phyloP scores from a whole-genome alignment of 2,113 vertebrate genomes.

The Rallus limicola region DNA sequence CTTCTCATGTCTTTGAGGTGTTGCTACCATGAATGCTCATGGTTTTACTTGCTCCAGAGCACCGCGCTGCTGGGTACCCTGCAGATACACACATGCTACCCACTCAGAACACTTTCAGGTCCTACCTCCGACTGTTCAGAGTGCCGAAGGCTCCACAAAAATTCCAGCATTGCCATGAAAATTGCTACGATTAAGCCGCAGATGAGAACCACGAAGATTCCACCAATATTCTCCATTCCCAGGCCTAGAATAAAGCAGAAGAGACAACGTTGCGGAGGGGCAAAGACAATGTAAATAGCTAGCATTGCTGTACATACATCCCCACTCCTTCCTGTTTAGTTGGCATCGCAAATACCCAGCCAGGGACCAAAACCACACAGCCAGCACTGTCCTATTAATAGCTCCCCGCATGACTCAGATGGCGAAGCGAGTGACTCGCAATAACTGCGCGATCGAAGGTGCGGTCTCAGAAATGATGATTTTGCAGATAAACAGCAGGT shows the following conservation, averaged over 20 bases:
- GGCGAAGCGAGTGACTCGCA: constrained; percentile 29
- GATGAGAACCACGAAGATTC: constrained; percentile 98
- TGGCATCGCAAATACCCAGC: background rate
- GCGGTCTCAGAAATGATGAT: constrained; percentile 45
- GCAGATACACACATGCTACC: background rate
- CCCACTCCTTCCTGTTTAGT: background rate
- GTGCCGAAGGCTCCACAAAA: constrained; percentile 94
- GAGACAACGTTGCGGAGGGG: background rate
- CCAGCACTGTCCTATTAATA: constrained; percentile 32
- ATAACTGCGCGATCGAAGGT: constrained; percentile 7
- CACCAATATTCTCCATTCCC: constrained; percentile 98
- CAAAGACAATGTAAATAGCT: background rate
- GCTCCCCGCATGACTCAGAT: background rate
- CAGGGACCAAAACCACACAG: background rate
- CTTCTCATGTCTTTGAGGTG: background rate
- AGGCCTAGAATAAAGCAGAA: constrained; percentile 80
- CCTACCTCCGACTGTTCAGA: constrained; percentile 93
- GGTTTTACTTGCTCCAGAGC: background rate
- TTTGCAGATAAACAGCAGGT: constrained; percentile 55
- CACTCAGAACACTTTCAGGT: background rate
- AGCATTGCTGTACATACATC: background rate
- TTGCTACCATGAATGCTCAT: background rate
- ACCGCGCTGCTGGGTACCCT: background rate
- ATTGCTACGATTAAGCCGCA: constrained; percentile 97
- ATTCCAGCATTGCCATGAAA: constrained; percentile 98